Evolutionary conservation across 2,797 vertebrate species (phyloP).

Genomic region (Orestias chungarensis): DNA sequence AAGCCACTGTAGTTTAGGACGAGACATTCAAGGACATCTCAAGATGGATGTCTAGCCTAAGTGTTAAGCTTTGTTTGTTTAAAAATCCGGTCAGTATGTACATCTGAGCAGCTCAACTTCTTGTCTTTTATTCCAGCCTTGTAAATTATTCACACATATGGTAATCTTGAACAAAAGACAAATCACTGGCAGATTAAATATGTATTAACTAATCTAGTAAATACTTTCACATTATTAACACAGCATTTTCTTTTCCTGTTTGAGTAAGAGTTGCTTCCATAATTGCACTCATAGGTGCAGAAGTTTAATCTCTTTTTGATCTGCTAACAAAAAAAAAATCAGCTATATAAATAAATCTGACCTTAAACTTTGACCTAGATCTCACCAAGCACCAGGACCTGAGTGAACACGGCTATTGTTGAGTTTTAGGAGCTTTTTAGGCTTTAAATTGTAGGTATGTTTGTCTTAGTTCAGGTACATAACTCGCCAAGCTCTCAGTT

Average conservation of each 20-base stretch:
- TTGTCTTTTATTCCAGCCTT: slow-evolving; percentile 31
- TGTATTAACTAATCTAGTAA: slow-evolving; percentile 51
- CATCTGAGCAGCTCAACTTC: slow-evolving; percentile 13
- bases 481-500: slow-evolving; percentile 27
- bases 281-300: slow-evolving; percentile 3
- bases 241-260: slow-evolving; percentile 47
- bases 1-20: too few relatives aligned
- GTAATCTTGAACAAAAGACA: slow-evolving; percentile 31
- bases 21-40: slow-evolving; percentile 35
- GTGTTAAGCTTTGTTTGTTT: slow-evolving; percentile 15
- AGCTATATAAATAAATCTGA: too few relatives aligned
- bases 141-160: slow-evolving; percentile 48
- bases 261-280: slow-evolving; percentile 54
- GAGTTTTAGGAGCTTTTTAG: slow-evolving; percentile 11
- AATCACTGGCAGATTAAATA: slow-evolving; percentile 30
- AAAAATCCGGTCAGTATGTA: slow-evolving; percentile 11
- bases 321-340: too few relatives aligned
- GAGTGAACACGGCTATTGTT: slow-evolving; percentile 24
- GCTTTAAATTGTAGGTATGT: slow-evolving; percentile 17
- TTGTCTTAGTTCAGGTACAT: slow-evolving; percentile 41
- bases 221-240: slow-evolving; percentile 42
- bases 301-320: too few relatives aligned
- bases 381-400: slow-evolving; percentile 8
- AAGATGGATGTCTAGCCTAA: slow-evolving; percentile 33
- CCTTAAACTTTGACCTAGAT: too few relatives aligned